Conservation (phyloP, 2,888 invertebrate species). For the Lasius platythorax region DNA sequence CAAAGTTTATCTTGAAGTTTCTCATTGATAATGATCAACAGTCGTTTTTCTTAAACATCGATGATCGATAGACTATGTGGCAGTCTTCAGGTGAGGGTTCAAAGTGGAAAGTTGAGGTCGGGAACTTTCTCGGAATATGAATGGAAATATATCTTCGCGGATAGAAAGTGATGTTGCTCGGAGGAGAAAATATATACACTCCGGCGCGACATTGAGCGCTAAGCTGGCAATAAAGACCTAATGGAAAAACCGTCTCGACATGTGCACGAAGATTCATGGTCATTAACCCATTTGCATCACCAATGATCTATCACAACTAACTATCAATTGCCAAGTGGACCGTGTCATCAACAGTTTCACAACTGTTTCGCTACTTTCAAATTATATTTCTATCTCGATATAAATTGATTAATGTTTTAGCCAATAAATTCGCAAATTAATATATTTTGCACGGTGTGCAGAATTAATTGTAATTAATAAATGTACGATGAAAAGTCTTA, state of each 20-base stretch:
- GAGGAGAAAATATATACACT: conserved; percentile 20
- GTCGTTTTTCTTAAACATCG: background rate
- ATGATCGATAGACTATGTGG: background rate
- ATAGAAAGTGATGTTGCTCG: conserved; percentile 55
- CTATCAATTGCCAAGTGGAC: conserved; percentile 28
- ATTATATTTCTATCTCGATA: background rate
- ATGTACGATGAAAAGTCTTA: background rate
- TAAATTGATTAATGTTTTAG: background rate
- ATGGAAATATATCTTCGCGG: conserved; percentile 21
- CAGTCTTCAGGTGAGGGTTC: conserved; percentile 10
- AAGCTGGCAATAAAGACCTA: conserved; percentile 5
- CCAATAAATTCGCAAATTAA: background rate
- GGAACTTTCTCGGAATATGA: conserved; percentile 59
- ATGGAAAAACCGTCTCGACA: conserved; percentile 19
- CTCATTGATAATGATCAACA: background rate
- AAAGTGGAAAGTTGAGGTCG: conserved; percentile 62
- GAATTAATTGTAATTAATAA: background rate
- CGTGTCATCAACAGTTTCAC: conserved; percentile 15
- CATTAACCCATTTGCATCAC: conserved; percentile 36
- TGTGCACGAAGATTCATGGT: conserved; percentile 31
- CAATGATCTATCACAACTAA: conserved; percentile 15
- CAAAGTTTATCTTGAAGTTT: background rate
- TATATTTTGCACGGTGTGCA: background rate
- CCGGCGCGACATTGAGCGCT: background rate
- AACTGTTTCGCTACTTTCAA: conserved; percentile 13